Base-by-base conservation (phyloP, 2,797 vertebrate species). In the Platyrinchus mystaceus region DNA sequence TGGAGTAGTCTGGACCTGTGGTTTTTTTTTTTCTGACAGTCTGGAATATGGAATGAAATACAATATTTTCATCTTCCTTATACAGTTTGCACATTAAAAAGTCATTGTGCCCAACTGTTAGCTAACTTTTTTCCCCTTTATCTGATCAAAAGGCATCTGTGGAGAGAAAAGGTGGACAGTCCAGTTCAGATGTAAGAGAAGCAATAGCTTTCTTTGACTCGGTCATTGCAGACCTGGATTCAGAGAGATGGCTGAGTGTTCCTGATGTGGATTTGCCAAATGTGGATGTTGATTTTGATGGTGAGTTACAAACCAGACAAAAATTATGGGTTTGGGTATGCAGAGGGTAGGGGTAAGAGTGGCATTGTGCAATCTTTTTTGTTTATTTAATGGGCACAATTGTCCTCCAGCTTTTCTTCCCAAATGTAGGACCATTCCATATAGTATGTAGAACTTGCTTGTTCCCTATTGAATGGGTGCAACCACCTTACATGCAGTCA, bases 271-370 rank as follows among this genome's bases (percentile, higher is more conserved):
- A 98, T 32, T 96, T 97, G 34, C 98, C 97, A 46, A 98, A 99
- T 12, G 99, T 97, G 78, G 99, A 99, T 10, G 99, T 99, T 73
- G 99, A 99, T 96, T 99, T 99, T 70, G 98, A 99, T 89, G 99
- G 99, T 99, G n/a, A 89, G 67, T 98, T 95, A 41, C 59, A 80
- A 87, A 73, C 10, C 23, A 91, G 30, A 1, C 8, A n/a, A 91
- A 81, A 62, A n/a, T 10, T 3, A 53, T 43, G 20, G 1, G 2
- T n/a, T 75, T 46, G 84, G 37, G 14, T 64, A 62, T 62, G 39
- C 22, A 60, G 36, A 49, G 34, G 50, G 13, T 66, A 50, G 73
- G 53, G 46, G n/a, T 26, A 71, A 12, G 27, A 78, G 24, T 0
- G 3, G 19, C 7, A 47, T 24, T 68, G 5, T 74, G 27, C n/a